Evolutionary conservation across 2,113 vertebrate species (phyloP).

Genomic region (Loxodonta africana): DNA sequence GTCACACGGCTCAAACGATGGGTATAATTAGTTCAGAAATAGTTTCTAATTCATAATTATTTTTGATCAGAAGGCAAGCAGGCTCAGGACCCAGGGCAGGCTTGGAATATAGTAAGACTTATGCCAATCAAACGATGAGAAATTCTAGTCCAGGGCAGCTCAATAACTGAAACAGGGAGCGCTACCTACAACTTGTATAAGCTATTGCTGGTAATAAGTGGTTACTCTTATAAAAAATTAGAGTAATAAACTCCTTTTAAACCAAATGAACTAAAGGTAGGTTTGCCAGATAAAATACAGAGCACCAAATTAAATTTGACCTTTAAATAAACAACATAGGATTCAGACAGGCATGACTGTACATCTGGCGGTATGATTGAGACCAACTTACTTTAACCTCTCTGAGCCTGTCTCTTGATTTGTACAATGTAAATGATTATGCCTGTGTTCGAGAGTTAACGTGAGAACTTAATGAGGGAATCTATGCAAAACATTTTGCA

Average conservation of each 20-base stretch:
- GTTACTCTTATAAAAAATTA: neutral
- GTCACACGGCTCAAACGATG: neutral
- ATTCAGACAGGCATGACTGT: neutral
- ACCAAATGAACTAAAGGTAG: neutral
- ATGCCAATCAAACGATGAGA: neutral
- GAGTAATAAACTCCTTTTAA: slow-evolving; percentile 29
- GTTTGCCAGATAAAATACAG: neutral
- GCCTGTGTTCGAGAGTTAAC: neutral
- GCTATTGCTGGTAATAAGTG: neutral
- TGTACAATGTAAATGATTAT: neutral
- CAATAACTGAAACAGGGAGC: neutral
- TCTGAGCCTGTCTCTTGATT: neutral
- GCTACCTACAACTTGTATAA: neutral
- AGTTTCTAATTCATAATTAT: slow-evolving; percentile 34
- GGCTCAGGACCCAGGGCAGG: neutral
- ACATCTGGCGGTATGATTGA: neutral
- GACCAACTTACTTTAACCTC: neutral
- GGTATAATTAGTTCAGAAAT: slow-evolving; percentile 11
- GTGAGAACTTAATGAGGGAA: neutral
- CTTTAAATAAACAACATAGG: neutral
- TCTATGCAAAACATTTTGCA: neutral
- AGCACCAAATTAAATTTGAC: neutral
- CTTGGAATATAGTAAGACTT: neutral
- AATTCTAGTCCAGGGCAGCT: neutral
- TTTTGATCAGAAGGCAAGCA: slow-evolving; percentile 36